phyloP scores from a whole-genome alignment of 2,797 vertebrate species.

The Coccyzus lansbergi region DNA sequence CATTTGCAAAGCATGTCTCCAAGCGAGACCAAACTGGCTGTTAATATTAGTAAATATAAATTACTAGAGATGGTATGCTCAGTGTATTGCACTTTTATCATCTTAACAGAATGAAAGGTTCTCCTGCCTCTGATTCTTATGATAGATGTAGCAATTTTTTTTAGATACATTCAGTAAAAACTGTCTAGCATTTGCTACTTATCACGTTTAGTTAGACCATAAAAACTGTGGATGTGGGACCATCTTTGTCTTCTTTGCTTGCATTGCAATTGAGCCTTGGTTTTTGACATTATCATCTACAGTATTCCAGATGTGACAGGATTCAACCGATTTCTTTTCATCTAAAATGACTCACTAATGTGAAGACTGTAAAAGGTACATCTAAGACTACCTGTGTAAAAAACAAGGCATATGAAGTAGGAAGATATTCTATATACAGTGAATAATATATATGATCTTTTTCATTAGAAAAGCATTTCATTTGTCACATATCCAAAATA shows the following conservation, averaged over 20 bases:
- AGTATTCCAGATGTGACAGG: neutral
- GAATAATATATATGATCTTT: neutral
- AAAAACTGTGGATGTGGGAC: neutral
- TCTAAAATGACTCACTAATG: neutral
- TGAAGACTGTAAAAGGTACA: neutral
- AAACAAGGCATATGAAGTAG: neutral
- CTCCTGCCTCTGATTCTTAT: neutral
- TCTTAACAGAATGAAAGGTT: neutral
- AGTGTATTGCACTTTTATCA: neutral
- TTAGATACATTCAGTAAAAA: neutral
- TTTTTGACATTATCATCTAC: neutral
- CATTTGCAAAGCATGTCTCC: neutral
- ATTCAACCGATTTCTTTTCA: neutral
- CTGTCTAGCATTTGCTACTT: neutral
- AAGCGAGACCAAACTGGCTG: neutral
- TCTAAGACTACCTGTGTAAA: neutral
- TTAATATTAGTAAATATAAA: neutral
- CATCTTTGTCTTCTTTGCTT: neutral
- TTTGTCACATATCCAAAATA: neutral
- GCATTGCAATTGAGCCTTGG: neutral
- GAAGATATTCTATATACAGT: neutral
- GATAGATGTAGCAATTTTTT: neutral
- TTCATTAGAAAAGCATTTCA: neutral
- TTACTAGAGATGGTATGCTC: neutral
- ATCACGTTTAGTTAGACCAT: neutral